Evolutionary conservation across 2,888 invertebrate species (phyloP), one percentile per base, ranked within the genome.

Genomic region (Aspidiotus destructor): DNA sequence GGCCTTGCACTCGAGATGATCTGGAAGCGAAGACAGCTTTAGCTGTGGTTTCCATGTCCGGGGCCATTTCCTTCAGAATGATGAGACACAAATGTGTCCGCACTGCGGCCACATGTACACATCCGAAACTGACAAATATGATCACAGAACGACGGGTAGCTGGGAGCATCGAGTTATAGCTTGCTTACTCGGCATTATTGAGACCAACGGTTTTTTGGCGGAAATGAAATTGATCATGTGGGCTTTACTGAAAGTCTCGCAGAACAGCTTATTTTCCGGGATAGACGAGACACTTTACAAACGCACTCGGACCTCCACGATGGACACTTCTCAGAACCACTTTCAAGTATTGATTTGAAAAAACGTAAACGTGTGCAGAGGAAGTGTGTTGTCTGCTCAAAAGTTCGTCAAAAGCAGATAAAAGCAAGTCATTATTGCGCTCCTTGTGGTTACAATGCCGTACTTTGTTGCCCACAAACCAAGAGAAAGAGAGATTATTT

Each of bases 401-500:
- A n/a, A n/a, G 55, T 55, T 11, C 6, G 55, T 11, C 2, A 55
- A 55, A 17, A 10, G 13, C 55, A 55, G 16, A 17, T 15, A 3
- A 55, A 55, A 55, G 55, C 55, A 10, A 55, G 55, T 15, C 16
- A 55, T 55, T 55, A 48, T n/a, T 48, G 48, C 6, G 55, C 7
- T 2, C 2, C 15, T 10, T 55, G 55, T 15, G 55, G 55, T 10
- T 2, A 13, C 2, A 55, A 55, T 2, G 55, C 17, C 17, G 55
- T 55, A n/a, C n/a, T 55, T 55, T 55, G 55, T 55, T 5, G 55
- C 16, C 55, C 55, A 1, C 55, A 55, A 55, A 55, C 55, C 13
- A 55, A 11, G 7, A 13, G 55, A 10, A 55, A 11, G 7, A 13
- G 55, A 10, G 55, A 55, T 10, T 55, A 7, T 55, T 55, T 55